A percentile compares a stretch with the other conserved stretches of the same genome.
These are phyloP conservation scores for Odontophorus gujanensis DNA, from an alignment of 2,113 vertebrate genomes.

Conservation along the genomic window DNA sequence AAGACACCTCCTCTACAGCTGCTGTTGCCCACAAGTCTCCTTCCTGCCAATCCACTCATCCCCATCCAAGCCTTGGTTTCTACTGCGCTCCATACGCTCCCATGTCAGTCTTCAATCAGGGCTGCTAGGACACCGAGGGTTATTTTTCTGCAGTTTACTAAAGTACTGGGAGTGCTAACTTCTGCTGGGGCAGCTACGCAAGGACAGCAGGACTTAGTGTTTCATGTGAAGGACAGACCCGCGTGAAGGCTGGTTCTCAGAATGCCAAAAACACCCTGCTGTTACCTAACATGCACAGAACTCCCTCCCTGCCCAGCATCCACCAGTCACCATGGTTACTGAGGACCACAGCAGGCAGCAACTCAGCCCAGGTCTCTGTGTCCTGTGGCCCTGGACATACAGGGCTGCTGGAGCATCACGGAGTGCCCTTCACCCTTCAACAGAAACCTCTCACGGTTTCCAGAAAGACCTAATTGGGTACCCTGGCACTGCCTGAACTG, in stretches of 20 bases:
- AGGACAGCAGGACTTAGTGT: background rate
- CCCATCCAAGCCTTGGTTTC: background rate
- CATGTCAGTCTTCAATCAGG: background rate
- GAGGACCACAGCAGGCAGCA: constrained; percentile 33
- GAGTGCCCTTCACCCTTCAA: background rate
- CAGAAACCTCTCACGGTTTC: background rate
- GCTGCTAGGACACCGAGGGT: background rate
- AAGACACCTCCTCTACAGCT: background rate
- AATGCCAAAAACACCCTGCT: constrained; percentile 50
- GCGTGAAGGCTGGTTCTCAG: constrained; percentile 12
- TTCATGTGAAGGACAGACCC: background rate
- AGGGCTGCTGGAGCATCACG: background rate
- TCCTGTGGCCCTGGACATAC: no score
- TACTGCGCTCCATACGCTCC: background rate
- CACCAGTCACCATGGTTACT: constrained; percentile 62
- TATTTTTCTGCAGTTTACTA: background rate
- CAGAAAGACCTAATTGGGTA: background rate
- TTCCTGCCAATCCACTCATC: background rate
- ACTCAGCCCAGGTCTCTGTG: background rate
- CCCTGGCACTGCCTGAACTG: background rate
- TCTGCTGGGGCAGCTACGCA: background rate
- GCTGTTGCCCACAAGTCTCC: background rate
- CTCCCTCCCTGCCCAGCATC: constrained; percentile 5
- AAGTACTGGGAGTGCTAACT: background rate
- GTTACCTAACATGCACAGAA: constrained; percentile 37